Evolutionary conservation across 2,113 vertebrate genomes (phyloP), one percentile per base, ranked within the genome.

Genomic region (Seriola rivoliana): DNA sequence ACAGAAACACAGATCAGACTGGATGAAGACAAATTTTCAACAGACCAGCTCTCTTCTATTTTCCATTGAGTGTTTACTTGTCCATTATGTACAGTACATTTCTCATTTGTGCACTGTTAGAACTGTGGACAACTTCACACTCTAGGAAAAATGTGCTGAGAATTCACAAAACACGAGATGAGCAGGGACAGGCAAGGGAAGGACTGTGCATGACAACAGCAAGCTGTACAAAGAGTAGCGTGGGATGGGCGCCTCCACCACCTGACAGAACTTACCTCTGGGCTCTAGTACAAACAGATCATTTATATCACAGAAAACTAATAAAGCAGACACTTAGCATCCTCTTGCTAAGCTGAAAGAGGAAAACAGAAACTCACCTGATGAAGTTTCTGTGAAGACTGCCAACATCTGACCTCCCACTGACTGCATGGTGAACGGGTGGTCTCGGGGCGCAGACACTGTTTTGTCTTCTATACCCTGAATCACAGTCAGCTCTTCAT

Each of bases 321-420:
- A 44, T 44, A 34, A 55, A 62, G 25, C 44, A 23, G 19, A 67
- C 16, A 50, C 25, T 38, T 12, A 1, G 17, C n/a, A 34, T 62
- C 21, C n/a, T 50, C 16, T 23, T 3, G 36, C 55, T 8, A 17
- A 21, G 29, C 48, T 48, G 19, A 16, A 25, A 64, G 7, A 42
- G 3, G 21, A 23, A 46, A 52, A 19, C n/a, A 48, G 12, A 81
- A 48, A 81, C 83, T 96, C 89, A 99, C 98, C 98, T 84, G 96
- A 94, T 62, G 97, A 95, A 68, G 88, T 97, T 93, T 99, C 98
- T 0, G 98, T 99, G 90, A 99, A 99, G 32, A 99, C 98, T 1
- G 97, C 96, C 86, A 99, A 87, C 1, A 94, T 98, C 92, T 99
- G 98, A 88, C 98, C 98, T 91, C 97, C 98, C 54, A 99, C 98